Evolutionary conservation across 2,797 vertebrate species (phyloP), one percentile per base, ranked within the genome.

Genomic region (Periparus ater): DNA sequence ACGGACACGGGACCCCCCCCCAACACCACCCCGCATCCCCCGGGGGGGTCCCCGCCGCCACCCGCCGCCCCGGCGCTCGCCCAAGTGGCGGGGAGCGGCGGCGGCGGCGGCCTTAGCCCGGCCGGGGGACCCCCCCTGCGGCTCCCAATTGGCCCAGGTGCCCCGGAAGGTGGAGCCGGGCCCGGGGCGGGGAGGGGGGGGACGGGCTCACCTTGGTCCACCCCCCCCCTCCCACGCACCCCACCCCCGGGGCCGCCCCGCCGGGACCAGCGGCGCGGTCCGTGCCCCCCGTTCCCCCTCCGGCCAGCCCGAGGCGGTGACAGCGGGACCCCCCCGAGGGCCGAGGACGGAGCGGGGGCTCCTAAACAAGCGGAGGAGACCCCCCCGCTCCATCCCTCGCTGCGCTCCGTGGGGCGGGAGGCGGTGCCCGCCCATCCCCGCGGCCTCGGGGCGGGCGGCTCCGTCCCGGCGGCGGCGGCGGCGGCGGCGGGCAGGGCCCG

Each of bases 81-180:
- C 74, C 70, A 30, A 88, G 55, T 92, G 92, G 17, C 50, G 61
- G 14, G 88, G 78, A 84, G 77, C 73, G 29, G 78, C 57, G 57
- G 78, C 67, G 11, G n/a, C 83, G 27, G 54, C 71, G 58, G 76
- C 81, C 91, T 89, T 89, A 79, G 75, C 86, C 86, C 81, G 63
- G 85, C 75, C 80, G 86, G 86, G 80, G 75, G 55, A 55, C 85
- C 81, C 91, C 85, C 91, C 91, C 91, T 71, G 74, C 81, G 80
- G 81, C 86, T 81, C 75, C 65, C 86, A 93, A 85, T 88, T 88
- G 91, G 91, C 91, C 85, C 91, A 84, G 90, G 90, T 84, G 90
- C 85, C 90, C 90, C 79, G 53, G 90, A 92, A 88, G 85, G 90
- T 90, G 88, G 87, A 82, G 83, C 83, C 83, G 88, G 60, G 25